Base-by-base conservation (phyloP, 2,888 invertebrate species). In the Pterostichus niger region DNA sequence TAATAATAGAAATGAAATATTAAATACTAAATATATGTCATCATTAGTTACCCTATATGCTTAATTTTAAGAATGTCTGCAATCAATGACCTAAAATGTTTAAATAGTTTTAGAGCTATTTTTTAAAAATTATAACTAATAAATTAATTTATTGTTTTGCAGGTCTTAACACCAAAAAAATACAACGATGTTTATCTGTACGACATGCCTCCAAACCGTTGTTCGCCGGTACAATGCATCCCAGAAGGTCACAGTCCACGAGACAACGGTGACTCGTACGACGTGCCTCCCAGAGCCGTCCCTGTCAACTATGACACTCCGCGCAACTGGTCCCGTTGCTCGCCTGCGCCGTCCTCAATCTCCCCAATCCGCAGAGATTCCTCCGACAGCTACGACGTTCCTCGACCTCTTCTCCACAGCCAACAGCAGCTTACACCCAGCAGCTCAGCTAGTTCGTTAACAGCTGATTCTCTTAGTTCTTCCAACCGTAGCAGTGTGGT, bases 151-250 rank as follows among this genome's bases (percentile, higher is more conserved):
- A 1, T 64, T 64, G 6, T 33, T n/a, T 89, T 92, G 13, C 90
- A 94, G 94, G 94, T 94, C 84, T 91, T 94, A 85, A 94, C 94
- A 83, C 94, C 94, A 49, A 94, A 94, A 88, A 93, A 94, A 89
- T 93, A 93, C 89, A 94, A 95, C 86, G 94, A 95, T 89, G 93
- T 94, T 71, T 95, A 94, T 89, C 90, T 94, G 85, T 95, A 95
- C 90, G 94, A 94, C 89, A 91, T 93, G 88, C 92, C 93, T 84
- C 91, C 92, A 10, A 87, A 87, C 44, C 86, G 89, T 84, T 88
- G 88, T 84, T 88, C 89, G 40, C 89, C 89, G 13, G 86, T 88
- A 61, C 87, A 88, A 78, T 83, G 85, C 88, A 77, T 90, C 87
- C 86, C 89, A 87, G 86, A 88, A 86, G 40, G 90, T 86, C 87